Base-by-base conservation (phyloP, 2,797 vertebrate genomes). In the Anguilla megastoma region DNA sequence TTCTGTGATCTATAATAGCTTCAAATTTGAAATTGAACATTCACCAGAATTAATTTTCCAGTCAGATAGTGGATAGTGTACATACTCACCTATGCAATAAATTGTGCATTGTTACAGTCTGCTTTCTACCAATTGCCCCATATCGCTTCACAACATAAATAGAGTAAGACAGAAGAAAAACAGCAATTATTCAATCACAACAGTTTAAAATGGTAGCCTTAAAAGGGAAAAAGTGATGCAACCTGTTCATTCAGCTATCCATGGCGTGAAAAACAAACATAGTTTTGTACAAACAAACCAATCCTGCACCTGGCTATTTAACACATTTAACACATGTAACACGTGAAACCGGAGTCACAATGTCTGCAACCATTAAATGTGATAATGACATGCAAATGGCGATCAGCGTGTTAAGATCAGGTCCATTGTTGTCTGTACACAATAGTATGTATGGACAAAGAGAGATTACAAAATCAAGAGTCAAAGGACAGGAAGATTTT, bases 11-110 rank as follows among this genome's bases (percentile, higher is more conserved):
- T 45, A 24, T 41, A 41, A 41, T 80, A n/a, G n/a, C n/a, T 71
- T 71, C 69, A 71, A n/a, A 71, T 10, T 80, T 79, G 74, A 79
- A 41, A 79, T 79, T 79, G 14, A 41, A 16, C 33, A 80, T 80
- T 21, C 27, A 18, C 16, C 36, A 80, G 76, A 66, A 66, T 66
- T 6, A 12, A 66, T n/a, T 66, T 66, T 66, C 24, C 33, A 80
- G 36, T 8, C 24, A 63, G 60, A 63, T 8, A 69, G n/a, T 69
- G 24, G 24, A 69, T 2, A n/a, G n/a, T 27, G 24, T 27, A 27
- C 63, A 69, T 69, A 69, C 63, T 69, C 24, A 69, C 9, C 69
- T 33, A 14, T 14, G 2, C 30, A 14, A 74, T 74, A 74, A 36
- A 74, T 74, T 30, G 10, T 12, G 0, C 12, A 16, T 82, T 45